phyloP scores from a whole-genome alignment of 92 coral and sea anemone species.

The Palythoa grandiflora region DNA sequence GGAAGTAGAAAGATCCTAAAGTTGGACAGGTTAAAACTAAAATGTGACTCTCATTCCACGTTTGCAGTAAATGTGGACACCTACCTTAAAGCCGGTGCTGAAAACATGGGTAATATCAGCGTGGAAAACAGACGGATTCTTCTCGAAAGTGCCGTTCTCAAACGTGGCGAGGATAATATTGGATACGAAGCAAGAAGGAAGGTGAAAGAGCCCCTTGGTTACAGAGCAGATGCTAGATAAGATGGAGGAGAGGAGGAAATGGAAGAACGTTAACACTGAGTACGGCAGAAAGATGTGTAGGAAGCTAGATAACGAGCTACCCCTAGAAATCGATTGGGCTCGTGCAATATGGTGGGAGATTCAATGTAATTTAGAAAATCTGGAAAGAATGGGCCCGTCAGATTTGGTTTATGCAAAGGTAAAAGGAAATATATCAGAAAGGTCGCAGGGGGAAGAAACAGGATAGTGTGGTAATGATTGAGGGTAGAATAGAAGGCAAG shows the following conservation, averaged over 20 bases:
- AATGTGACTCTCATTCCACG: constrained; percentile 21
- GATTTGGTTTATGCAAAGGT: constrained; percentile 32
- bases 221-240: constrained; percentile 49
- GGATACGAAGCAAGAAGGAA: constrained; percentile 39
- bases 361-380: constrained; percentile 19
- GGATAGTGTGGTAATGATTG: no score
- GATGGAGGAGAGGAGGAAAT: constrained; percentile 24
- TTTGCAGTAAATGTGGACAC: constrained; percentile 23
- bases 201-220: constrained; percentile 43
- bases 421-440: constrained; percentile 15
- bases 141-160: constrained; percentile 30
- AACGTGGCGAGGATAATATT: constrained; percentile 40
- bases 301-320: constrained; percentile 40
- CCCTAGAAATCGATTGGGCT: constrained; percentile 47
- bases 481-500: no score
- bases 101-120: neutral
- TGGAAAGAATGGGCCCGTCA: constrained; percentile 36
- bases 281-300: constrained; percentile 34
- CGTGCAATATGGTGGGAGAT: constrained; percentile 17
- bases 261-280: constrained; percentile 31
- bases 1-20: constrained; percentile 32
- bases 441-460: no score
- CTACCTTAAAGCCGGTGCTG: neutral
- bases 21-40: constrained; percentile 41
- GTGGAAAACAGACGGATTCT: constrained; percentile 38